A percentile compares a stretch with the other conserved stretches of the same genome.
Evolutionary conservation across 2,113 vertebrate genomes (phyloP).

Genomic region (mouse (Mus musculus)): DNA sequence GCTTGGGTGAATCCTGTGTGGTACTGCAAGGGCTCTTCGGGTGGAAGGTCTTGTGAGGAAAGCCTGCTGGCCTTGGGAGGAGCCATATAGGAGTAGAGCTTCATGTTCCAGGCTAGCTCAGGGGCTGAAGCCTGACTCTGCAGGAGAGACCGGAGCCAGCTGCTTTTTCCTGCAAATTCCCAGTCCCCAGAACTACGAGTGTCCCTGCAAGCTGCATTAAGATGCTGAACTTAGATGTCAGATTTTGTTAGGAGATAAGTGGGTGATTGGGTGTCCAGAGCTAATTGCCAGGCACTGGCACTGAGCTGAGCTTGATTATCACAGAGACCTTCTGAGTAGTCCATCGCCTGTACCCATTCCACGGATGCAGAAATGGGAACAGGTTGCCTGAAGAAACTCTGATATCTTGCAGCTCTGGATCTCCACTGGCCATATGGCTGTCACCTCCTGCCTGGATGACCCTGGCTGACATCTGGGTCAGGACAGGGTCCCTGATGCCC

Average conservation of each 20-base stretch:
- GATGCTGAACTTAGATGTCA: too few species aligned
- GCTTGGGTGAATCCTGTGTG: neutral
- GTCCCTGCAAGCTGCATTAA: neutral
- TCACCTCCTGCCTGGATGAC: neutral
- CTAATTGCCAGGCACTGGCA: neutral
- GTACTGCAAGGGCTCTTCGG: neutral
- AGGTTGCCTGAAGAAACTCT: neutral
- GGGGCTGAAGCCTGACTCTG: neutral
- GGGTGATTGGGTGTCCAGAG: neutral
- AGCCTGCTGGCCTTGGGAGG: neutral
- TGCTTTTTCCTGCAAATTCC: neutral
- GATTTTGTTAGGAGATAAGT: neutral
- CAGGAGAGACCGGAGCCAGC: neutral
- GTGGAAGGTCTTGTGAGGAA: neutral
- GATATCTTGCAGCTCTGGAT: neutral
- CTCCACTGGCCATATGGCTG: neutral
- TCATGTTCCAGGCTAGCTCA: neutral
- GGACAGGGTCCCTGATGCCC: neutral
- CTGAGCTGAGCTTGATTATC: neutral
- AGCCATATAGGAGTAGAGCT: neutral
- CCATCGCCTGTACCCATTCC: neutral
- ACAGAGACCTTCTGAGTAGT: neutral
- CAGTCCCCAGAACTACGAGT: neutral
- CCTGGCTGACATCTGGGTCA: neutral
- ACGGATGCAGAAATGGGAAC: neutral